Evolutionary conservation across 2,797 vertebrate genomes (phyloP).

Genomic region (Lemur catta): DNA sequence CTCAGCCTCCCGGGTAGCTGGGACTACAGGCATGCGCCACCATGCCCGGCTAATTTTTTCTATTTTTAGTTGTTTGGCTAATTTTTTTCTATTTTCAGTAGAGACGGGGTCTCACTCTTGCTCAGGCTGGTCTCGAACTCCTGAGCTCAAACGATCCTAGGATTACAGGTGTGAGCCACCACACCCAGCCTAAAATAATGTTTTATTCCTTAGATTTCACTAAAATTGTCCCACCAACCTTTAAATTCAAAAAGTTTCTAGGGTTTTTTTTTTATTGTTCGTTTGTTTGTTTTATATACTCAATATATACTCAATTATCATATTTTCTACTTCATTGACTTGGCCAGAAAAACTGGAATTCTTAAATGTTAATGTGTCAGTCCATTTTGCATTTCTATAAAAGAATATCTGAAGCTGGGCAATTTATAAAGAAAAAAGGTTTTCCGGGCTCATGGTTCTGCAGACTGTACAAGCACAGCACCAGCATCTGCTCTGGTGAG

Average conservation of each 20-base stretch:
- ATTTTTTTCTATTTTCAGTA: no score
- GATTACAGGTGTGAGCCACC: no score
- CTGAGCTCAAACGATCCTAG: no score
- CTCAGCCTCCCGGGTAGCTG: no score
- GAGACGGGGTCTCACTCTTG: no score
- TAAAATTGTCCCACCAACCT: background rate
- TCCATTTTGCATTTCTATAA: background rate
- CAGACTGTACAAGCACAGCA: background rate
- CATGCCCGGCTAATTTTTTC: no score
- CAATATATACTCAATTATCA: background rate
- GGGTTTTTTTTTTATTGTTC: background rate
- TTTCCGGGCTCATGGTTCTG: background rate
- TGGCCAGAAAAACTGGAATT: background rate
- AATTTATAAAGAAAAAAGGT: background rate
- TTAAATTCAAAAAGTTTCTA: background rate
- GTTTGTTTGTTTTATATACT: background rate
- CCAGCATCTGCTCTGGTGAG: background rate
- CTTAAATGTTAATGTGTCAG: background rate
- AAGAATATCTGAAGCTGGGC: background rate
- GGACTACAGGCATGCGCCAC: no score
- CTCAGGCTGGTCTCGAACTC: no score
- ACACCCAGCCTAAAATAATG: background rate
- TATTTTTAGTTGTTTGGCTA: no score
- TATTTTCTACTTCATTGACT: background rate
- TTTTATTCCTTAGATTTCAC: background rate